phyloP scores from a whole-genome alignment of 2,888 invertebrate species.

The Calameuta filiformis region DNA sequence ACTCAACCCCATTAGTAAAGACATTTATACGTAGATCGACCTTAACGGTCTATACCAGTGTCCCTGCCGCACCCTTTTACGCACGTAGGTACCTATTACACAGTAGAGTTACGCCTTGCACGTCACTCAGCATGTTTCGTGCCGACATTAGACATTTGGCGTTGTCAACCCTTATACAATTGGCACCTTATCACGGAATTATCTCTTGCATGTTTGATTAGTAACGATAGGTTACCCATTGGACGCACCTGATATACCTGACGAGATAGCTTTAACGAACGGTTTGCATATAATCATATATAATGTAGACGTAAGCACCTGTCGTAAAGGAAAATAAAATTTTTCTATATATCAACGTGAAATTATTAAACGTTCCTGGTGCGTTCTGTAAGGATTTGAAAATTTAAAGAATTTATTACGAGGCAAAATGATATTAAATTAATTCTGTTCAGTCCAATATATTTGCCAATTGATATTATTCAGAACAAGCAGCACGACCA shows the following conservation, averaged over 20 bases:
- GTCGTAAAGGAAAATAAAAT: neutral
- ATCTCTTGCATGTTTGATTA: neutral
- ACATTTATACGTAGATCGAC: neutral
- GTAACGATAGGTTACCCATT: neutral
- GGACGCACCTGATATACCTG: neutral
- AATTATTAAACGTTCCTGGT: neutral
- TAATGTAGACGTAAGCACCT: neutral
- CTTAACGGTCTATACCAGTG: neutral
- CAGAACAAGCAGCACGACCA: neutral
- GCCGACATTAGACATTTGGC: neutral
- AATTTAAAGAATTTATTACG: neutral
- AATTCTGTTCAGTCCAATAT: neutral
- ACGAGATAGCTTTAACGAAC: neutral
- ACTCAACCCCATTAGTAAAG: neutral
- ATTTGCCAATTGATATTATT: neutral
- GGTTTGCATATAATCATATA: neutral
- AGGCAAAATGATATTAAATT: neutral
- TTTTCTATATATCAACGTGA: neutral
- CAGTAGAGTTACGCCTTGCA: neutral
- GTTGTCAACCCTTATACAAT: neutral
- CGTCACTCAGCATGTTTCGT: neutral
- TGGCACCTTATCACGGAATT: neutral
- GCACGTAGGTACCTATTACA: neutral
- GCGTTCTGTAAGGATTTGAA: neutral
- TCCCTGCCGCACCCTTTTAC: neutral